Base-by-base conservation (phyloP, 2,113 vertebrate species). In the Myiagra hebetior region DNA sequence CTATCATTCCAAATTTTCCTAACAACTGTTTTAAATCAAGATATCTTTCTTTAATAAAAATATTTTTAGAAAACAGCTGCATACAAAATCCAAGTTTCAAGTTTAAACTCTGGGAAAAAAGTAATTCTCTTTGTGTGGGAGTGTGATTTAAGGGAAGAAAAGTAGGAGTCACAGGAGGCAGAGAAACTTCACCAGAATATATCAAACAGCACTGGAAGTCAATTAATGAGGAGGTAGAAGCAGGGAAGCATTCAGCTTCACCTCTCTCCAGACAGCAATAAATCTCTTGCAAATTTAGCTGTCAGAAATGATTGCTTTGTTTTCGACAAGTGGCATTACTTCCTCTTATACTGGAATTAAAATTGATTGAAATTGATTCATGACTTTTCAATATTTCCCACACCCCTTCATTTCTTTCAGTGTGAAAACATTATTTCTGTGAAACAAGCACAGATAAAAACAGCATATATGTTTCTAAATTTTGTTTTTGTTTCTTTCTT, bases 221-320 rank as follows among this genome's bases (percentile, higher is more conserved):
- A 96, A 76, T 90, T 96, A 93, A 92, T 91, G 76, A 22, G 0
- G 59, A 92, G 72, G 63, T 74, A 86, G 83, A 89, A 89, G 67
- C 68, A 76, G 49, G 59, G 82, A 95, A 96, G 68, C 72, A 95
- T 92, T 59, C 75, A 93, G 77, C 46, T 94, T 97, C 95, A 65
- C 84, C 62, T 79, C 91, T 72, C 87, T 91, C 78, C 91, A 95
- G 85, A 89, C 93, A 95, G 95, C 81, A 89, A 75, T 94, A 95
- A 93, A 83, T 82, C 85, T 96, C 80, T 95, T 93, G 79, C 89
- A 96, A 95, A 95, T 95, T 91, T 91, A 95, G 80, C 82, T 95
- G 92, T 93, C 92, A 96, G 85, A 86, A 96, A 94, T 91, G 68
- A 94, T 95, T 95, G 93, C 90, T 96, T 96, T 97, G 92, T 97